phyloP scores from a whole-genome alignment of 1,140 invertebrate species.

The Manduca sexta region DNA sequence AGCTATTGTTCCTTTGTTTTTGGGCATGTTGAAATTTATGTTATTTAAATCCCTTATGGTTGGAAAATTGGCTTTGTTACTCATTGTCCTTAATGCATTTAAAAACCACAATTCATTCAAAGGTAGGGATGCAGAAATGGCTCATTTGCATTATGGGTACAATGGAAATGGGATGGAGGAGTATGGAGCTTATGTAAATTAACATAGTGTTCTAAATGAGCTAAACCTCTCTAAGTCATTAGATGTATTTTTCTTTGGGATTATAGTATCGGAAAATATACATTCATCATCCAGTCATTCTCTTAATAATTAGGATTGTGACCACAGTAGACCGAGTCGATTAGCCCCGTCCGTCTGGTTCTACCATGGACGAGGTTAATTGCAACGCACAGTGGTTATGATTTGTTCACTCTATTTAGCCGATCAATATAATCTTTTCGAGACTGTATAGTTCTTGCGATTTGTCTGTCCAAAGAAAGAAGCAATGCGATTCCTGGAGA shows the following conservation, averaged over 20 bases:
- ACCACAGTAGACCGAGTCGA: no score
- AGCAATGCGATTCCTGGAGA: no score
- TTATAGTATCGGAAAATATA: no score
- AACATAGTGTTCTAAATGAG: neutral
- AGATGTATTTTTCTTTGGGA: constrained; percentile 2
- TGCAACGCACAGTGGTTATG: no score
- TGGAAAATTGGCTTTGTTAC: constrained; percentile 76
- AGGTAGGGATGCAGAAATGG: constrained; percentile 53
- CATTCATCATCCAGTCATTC: no score
- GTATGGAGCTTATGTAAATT: constrained; percentile 70
- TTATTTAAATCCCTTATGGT: constrained; percentile 77
- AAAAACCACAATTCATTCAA: constrained; percentile 68
- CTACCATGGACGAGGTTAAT: no score
- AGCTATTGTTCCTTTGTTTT: constrained; percentile 75
- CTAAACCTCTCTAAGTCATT: constrained; percentile 9
- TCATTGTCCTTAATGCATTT: constrained; percentile 76
- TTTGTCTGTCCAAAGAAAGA: no score
- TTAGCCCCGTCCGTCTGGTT: no score
- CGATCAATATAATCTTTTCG: no score
- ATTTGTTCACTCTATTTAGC: no score
- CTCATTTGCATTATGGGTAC: constrained; percentile 71
- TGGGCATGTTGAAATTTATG: constrained; percentile 77
- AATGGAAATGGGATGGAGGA: constrained; percentile 70
- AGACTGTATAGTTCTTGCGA: no score
- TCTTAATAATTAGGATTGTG: no score